A percentile compares a stretch with the other conserved stretches of the same genome.
Evolutionary conservation across 2,888 invertebrate genomes (phyloP).

Genomic region (Sminthurides aquaticus): DNA sequence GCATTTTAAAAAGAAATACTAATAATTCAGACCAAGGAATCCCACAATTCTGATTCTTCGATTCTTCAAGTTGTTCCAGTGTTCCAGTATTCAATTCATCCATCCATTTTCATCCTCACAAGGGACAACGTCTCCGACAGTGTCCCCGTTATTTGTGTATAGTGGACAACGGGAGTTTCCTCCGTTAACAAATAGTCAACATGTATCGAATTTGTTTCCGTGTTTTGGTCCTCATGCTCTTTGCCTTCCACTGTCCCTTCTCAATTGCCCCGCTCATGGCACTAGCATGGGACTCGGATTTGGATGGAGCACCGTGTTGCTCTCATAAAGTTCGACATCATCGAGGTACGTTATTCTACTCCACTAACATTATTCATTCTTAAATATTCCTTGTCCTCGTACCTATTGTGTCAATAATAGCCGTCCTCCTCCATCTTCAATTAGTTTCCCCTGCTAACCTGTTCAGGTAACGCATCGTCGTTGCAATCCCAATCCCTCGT

Average conservation of each 20-base stretch:
- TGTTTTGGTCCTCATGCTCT: constrained; percentile 43
- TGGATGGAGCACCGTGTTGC: constrained; percentile 42
- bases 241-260: constrained; percentile 43
- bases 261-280: constrained; percentile 43
- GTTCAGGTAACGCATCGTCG: too few relatives aligned
- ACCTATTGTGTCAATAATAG: too few relatives aligned
- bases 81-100: too few relatives aligned
- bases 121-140: neutral
- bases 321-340: constrained; percentile 43
- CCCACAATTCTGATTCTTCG: too few relatives aligned
- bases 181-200: constrained; percentile 19
- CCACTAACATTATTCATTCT: too few relatives aligned
- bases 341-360: constrained; percentile 41
- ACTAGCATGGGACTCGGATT: constrained; percentile 42
- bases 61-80: neutral
- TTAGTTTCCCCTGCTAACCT: too few relatives aligned
- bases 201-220: constrained; percentile 43
- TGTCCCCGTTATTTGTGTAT: neutral
- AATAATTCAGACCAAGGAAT: too few relatives aligned
- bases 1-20: too few relatives aligned
- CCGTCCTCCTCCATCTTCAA: too few relatives aligned
- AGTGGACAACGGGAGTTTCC: neutral
- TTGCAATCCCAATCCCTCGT: too few relatives aligned
- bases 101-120: neutral
- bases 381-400: too few relatives aligned